Conservation (phyloP, 2,888 invertebrate species). For the Graphium colonna region DNA sequence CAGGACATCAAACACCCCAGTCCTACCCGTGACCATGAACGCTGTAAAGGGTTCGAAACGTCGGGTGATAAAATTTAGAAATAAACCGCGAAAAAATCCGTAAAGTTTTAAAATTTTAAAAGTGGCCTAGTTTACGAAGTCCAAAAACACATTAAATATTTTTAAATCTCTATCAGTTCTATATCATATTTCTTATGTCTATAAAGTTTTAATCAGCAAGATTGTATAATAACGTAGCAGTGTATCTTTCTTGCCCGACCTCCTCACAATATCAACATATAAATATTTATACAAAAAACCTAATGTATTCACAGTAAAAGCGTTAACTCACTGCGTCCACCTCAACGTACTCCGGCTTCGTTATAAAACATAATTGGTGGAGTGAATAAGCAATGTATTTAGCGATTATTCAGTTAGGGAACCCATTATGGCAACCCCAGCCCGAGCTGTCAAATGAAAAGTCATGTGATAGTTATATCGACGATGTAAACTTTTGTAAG, state of each 20-base stretch:
- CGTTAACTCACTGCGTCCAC: conserved; percentile 46
- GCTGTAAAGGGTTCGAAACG: too few relatives aligned
- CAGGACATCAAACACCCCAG: too few relatives aligned
- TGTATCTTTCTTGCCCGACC: conserved; percentile 21
- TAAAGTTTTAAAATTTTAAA: too few relatives aligned
- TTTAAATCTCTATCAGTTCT: too few relatives aligned
- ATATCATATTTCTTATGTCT: too few relatives aligned
- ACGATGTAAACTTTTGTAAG: not conserved
- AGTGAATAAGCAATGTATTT: conserved; percentile 18
- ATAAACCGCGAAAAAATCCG: too few relatives aligned
- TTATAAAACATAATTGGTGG: conserved; percentile 20
- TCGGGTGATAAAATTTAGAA: too few relatives aligned
- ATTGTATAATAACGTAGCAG: not conserved
- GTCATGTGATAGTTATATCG: conserved; percentile 1
- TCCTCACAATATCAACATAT: conserved; percentile 37
- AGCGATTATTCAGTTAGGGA: conserved; percentile 10
- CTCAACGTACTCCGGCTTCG: conserved; percentile 16
- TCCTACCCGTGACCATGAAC: too few relatives aligned
- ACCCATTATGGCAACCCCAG: conserved; percentile 11
- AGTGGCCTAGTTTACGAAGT: too few relatives aligned
- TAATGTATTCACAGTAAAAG: conserved; percentile 69
- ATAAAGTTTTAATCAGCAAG: not conserved
- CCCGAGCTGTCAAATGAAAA: conserved; percentile 2
- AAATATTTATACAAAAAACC: conserved; percentile 48
- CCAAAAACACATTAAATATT: too few relatives aligned